Base-by-base conservation (phyloP, 1,140 invertebrate species). In the Drosophila willistoni region DNA sequence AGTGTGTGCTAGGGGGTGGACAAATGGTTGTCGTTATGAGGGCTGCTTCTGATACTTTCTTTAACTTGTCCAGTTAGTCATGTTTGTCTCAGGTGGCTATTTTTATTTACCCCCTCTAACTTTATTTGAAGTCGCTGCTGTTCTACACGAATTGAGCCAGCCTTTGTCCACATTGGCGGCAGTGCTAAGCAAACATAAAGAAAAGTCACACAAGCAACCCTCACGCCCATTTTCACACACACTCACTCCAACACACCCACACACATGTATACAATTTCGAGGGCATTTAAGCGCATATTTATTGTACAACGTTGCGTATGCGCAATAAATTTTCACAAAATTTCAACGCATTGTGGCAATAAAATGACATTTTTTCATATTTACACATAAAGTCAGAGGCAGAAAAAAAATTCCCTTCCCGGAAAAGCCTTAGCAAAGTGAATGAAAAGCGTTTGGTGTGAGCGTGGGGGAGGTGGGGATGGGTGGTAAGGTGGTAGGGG, bases 341-440 rank as follows among this genome's bases (percentile, higher is more conserved):
- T 89, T 89, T 89, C 84, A 71, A 89, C 80, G 84, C 80, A 83
- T 84, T 89, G 84, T 89, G 81, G 84, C 84, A 89, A 89, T 89
- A 84, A 87, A 89, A 89, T 89, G 84, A 73, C 73, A 89, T 89
- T 89, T 89, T 89, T 89, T 89, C 84, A 89, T 89, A 89, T 89
- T 89, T 89, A 84, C 84, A 89, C 84, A 89, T 89, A 83, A 89
- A 87, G 83, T 89, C 84, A 89, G 77, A 57, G 83, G 69, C 65
- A 69, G 59, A 83, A 72, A 72, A 57, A 60, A 61, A 10, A 41
- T n/a, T 12, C 7, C 34, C 34, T 12, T 10, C 0, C 34, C 25
- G 13, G 25, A 51, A 42, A 22, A 47, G 12, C 62, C 62, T 33
- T 47, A 17, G 44, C 44, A 39, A 25, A 19, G 29, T 10, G 42